A percentile compares a stretch with the other conserved stretches of the same genome.
These are phyloP conservation scores for Cavia porcellus DNA, from an alignment of 2,113 vertebrate species.

Conservation along the genomic window DNA sequence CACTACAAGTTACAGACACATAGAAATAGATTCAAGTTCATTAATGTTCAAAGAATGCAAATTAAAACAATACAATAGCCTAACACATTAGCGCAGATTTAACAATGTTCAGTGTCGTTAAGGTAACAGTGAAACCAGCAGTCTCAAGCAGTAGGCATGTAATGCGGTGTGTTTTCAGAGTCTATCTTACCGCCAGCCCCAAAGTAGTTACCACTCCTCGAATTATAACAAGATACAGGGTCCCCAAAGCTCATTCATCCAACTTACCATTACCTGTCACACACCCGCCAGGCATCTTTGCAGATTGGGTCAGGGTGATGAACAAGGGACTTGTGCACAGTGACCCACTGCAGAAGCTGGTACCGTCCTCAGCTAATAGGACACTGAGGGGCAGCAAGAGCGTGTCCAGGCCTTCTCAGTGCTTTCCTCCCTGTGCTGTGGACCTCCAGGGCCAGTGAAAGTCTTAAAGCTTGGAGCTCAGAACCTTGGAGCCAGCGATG, in stretches of 20 bases:
- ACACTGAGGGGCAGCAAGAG: neutral
- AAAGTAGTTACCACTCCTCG: too few species aligned
- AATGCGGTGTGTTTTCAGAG: neutral
- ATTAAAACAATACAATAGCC: neutral
- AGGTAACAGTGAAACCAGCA: neutral
- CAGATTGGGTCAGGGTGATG: neutral
- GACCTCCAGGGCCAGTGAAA: neutral
- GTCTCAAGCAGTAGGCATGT: neutral
- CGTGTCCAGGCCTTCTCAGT: neutral
- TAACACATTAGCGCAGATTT: neutral
- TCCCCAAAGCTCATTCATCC: neutral
- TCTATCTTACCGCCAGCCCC: too few species aligned
- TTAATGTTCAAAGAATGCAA: neutral
- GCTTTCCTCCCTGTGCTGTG: neutral
- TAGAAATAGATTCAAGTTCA: neutral
- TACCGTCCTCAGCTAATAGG: neutral
- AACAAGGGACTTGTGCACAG: neutral
- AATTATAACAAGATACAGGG: neutral
- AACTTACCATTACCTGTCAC: neutral
- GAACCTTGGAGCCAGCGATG: neutral
- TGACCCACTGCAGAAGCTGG: neutral
- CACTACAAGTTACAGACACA: neutral
- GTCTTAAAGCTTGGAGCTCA: neutral
- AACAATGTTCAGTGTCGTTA: neutral
- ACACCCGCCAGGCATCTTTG: neutral